These are phyloP conservation scores for Cynaeus angustus DNA, from an alignment of 2,888 invertebrate genomes.

Conservation along the genomic window DNA sequence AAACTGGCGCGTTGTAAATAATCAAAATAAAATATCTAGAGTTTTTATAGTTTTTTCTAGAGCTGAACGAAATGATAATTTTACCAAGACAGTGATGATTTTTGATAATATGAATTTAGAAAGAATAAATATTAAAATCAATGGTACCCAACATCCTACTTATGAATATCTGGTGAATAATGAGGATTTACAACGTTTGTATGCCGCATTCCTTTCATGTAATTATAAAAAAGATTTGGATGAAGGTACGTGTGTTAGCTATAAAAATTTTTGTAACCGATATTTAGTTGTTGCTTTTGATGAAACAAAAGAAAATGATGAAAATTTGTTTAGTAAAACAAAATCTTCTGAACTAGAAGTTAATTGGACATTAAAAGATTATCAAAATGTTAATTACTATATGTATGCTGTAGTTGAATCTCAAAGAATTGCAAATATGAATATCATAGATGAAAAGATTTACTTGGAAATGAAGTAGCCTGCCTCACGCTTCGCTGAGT, in stretches of 20 bases:
- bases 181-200: conserved; percentile 28
- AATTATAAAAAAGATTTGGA: conserved; percentile 26
- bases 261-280: conserved; percentile 32
- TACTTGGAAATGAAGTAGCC: conserved; percentile 17
- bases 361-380: conserved; percentile 10
- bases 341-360: conserved; percentile 16
- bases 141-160: conserved; percentile 22
- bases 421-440: conserved; percentile 16
- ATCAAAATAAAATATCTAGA: conserved; percentile 40
- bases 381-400: conserved; percentile 23
- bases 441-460: conserved; percentile 22
- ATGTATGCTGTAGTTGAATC: conserved; percentile 17
- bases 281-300: conserved; percentile 35
- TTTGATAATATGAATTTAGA: conserved; percentile 27
- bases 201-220: conserved; percentile 33
- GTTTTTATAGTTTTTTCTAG: conserved; percentile 38
- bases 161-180: conserved; percentile 37
- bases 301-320: conserved; percentile 32
- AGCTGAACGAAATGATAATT: conserved; percentile 38
- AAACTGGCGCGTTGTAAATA: conserved; percentile 37
- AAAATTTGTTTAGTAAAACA: conserved; percentile 21
- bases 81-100: conserved; percentile 33
- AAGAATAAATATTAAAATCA: conserved; percentile 30
- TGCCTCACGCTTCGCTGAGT: conserved; percentile 2
- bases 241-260: conserved; percentile 30